Base-by-base conservation (phyloP, 1,140 invertebrate genomes). In the Caenorhabditis remanei region DNA sequence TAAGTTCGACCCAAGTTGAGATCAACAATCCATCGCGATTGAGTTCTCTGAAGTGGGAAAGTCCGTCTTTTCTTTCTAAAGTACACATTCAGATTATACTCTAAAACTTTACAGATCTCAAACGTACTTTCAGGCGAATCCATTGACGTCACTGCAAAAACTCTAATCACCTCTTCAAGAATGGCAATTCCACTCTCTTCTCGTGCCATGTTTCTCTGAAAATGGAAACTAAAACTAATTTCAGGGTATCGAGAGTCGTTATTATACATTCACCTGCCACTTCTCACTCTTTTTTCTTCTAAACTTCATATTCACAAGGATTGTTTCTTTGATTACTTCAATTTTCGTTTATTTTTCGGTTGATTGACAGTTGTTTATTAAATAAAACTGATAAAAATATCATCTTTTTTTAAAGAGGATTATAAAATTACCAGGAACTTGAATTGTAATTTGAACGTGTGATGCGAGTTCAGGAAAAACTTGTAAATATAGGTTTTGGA, bases 201-300 rank as follows among this genome's bases (percentile, higher is more conserved):
- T 32, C 32, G 32, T 1, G 32, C 32, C 0, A 32, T 32, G 32
- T 32, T 32, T 32, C 32, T 11, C 65, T 71, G 16, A 71, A 71
- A 71, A 71, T 43, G 65, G 61, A 63, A 63, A 19, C 65, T 65
- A 71, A 71, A 46, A 43, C 41, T 71, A 71, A 71, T 71, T 71
- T 71, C 65, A 71, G 65, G 65, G 9, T 71, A 19, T 43, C 21
- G 24, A 4, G 32, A 63, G 65, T 13, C 46, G 65, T 46, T 19
- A 43, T 46, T 71, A 43, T 13, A 71, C 8, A 13, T 71, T 46
- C 65, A 71, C 65, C 65, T 71, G 65, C 65, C 41, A 43, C 16
- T 46, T 43, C 41, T 71, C 65, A 5, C 50, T 43, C 40, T 71
- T 43, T 24, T 63, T 63, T 63, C 61, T 32, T 63, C 21, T 58